Conservation (phyloP, 2,113 vertebrate genomes). For the Hystrix brachyura region DNA sequence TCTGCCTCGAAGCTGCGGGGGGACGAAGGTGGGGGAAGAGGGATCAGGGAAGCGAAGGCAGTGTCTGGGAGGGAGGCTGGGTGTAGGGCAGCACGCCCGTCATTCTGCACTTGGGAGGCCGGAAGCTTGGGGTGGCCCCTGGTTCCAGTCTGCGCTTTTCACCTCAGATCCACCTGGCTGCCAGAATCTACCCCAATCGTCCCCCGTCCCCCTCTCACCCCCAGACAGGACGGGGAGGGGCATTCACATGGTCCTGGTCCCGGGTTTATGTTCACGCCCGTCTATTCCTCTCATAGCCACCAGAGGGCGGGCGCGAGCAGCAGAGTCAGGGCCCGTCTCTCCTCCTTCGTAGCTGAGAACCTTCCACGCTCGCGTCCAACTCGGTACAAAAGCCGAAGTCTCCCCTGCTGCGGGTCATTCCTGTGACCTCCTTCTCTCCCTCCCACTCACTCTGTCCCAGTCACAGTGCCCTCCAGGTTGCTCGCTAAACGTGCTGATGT, state of each 20-base stretch:
- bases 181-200: not conserved
- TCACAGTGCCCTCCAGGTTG: not conserved
- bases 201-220: not conserved
- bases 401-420: not conserved
- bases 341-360: not conserved
- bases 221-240: too few species aligned
- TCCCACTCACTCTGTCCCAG: too few species aligned
- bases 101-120: not conserved
- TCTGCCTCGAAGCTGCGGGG: slow-evolving; percentile 93
- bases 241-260: not conserved
- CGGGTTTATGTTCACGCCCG: not conserved
- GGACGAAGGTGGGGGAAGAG: not conserved
- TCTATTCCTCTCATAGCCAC: not conserved
- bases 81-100: not conserved
- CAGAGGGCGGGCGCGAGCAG: not conserved
- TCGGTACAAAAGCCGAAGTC: not conserved
- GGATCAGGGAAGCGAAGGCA: not conserved
- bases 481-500: not conserved
- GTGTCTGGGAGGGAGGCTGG: not conserved
- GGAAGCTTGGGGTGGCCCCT: not conserved
- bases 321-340: not conserved
- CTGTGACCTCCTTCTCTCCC: not conserved
- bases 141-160: not conserved
- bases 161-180: not conserved
- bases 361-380: not conserved